Evolutionary conservation across 2,113 vertebrate species (phyloP).

Genomic region (Triplophysa dalaica): DNA sequence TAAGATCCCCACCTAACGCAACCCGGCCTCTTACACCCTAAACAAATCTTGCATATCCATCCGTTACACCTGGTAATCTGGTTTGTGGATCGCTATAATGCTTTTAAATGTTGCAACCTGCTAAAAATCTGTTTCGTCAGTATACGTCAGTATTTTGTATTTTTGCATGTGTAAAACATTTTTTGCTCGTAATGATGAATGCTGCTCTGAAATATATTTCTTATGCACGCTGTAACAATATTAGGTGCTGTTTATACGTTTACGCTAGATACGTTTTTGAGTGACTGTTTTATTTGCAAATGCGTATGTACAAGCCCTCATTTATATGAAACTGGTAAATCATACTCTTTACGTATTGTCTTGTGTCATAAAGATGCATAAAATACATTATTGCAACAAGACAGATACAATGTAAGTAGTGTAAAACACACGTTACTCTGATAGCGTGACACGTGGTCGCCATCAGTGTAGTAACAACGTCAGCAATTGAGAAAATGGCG

Average conservation of each 20-base stretch:
- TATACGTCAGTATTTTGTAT: background rate
- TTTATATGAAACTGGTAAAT: background rate
- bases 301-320: background rate
- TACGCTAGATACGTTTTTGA: background rate
- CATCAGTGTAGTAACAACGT: constrained; percentile 62
- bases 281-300: background rate
- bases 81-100: background rate
- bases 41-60: background rate
- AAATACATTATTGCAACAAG: no score
- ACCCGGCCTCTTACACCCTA: background rate
- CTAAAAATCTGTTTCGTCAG: background rate
- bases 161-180: no score
- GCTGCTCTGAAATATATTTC: no score
- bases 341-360: background rate
- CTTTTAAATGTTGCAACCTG: background rate
- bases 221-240: no score
- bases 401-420: background rate
- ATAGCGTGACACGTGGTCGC: constrained; percentile 64
- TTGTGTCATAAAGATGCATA: no score
- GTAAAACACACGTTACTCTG: background rate
- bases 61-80: constrained; percentile 1
- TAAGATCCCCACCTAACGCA: constrained; percentile 14
- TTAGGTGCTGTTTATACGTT: background rate
- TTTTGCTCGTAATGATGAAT: no score
- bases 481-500: constrained; percentile 73